Base-by-base conservation (phyloP, 1,140 invertebrate genomes). In the Semibalanus balanoides region DNA sequence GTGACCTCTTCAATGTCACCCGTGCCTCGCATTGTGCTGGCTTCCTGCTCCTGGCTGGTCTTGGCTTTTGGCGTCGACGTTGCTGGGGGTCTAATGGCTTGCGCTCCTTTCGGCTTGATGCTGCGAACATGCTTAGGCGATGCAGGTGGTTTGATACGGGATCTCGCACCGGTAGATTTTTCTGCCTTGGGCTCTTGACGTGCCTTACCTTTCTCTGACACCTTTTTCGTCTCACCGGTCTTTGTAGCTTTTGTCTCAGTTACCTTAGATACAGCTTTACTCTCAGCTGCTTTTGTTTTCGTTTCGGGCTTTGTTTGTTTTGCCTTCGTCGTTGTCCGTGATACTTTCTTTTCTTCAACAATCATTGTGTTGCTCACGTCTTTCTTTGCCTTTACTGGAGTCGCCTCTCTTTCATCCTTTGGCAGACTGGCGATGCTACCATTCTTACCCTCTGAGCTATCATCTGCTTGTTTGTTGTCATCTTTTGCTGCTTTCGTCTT, bases 391-490 rank as follows among this genome's bases (percentile, higher is more conserved):
- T 64, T 64, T 19, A 64, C 51, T 64, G 51, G 51, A 1, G 64
- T 28, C 14, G 27, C 27, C n/a, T 73, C 51, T 71, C 17, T 64
- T 28, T 9, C 75, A 14, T 70, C 31, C 75, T 74, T 69, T 9
- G 31, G 29, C 14, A 30, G 31, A 31, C 43, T 76, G n/a, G 27
- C 27, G 9, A n/a, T 30, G 28, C 30, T 69, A 28, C 14, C 64
- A 31, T 76, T 76, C 28, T n/a, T 40, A 76, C 70, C 76, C 14
- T 72, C 73, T 3, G 76, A 72, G 14, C 14, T 25, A 3, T 76
- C 76, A 28, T 76, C 76, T 14, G 76, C 76, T 43, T 76, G 73
- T 40, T 76, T 76, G 73, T 40, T 73, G 64, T 78, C 78, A 72
- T 73, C 78, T 64, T 77, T 76, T 71, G 75, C 74, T 30, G 19